Percentiles rank a stretch among this genome's conserved stretches.
These are phyloP conservation scores for Balearica regulorum DNA, from an alignment of 2,797 vertebrate species.

Conservation along the genomic window DNA sequence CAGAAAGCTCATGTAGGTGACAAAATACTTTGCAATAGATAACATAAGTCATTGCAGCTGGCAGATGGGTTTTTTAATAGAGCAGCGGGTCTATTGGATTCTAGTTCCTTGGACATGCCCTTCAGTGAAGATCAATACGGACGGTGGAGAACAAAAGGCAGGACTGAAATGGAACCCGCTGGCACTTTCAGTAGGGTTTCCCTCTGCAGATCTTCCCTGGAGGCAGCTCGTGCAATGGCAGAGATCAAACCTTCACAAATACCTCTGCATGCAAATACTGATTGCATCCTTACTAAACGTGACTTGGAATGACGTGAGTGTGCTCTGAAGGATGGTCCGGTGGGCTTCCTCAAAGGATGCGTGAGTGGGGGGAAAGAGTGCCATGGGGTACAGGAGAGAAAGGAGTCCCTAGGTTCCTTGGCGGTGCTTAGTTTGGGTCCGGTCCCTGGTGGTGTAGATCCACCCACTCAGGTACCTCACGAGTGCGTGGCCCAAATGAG, in stretches of 20 bases:
- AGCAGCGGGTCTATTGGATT: conserved; percentile 3
- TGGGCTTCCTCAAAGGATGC: not conserved
- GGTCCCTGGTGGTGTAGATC: not conserved
- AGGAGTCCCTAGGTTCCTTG: not conserved
- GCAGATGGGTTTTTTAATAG: not conserved
- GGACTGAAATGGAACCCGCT: not conserved
- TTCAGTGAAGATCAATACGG: not conserved
- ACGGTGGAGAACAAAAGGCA: not conserved
- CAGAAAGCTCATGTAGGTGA: not conserved
- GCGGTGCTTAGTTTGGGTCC: not conserved
- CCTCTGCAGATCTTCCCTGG: not conserved
- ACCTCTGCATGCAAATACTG: not conserved
- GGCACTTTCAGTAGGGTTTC: not conserved
- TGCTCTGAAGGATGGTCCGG: not conserved
- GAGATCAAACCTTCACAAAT: not conserved
- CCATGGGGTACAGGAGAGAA: not conserved
- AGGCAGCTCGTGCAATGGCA: not conserved
- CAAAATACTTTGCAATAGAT: not conserved
- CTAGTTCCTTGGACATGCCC: not conserved
- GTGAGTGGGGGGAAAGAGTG: not conserved
- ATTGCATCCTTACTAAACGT: not conserved
- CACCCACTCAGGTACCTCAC: too few relatives aligned
- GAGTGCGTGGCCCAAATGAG: too few relatives aligned
- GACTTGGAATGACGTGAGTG: not conserved
- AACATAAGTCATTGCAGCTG: not conserved